Base-by-base conservation (phyloP, 2,797 vertebrate genomes). In the Brotogeris chrysoptera region DNA sequence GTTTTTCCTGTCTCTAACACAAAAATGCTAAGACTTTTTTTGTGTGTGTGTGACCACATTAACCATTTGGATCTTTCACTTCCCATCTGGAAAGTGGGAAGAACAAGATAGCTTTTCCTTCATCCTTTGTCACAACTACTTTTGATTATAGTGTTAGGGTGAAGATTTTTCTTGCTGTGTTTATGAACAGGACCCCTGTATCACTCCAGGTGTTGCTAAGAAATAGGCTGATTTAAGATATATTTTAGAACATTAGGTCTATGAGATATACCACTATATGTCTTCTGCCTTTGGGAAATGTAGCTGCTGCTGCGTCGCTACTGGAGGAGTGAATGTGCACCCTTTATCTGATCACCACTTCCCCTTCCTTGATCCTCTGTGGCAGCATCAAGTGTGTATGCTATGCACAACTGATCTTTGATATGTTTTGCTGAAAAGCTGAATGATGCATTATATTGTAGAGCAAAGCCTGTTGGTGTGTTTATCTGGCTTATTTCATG, bases 401-500 rank as follows among this genome's bases (percentile, higher is more conserved):
- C 52, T 43, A 2, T 19, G 61, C 57, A 7, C 47, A 70, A 76
- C 71, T 87, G 64, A 66, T 60, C 73, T 30, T 65, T 84, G 69
- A 30, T n/a, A 21, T 3, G 43, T 77, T 69, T 55, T 91, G 36
- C 15, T 66, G 80, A 76, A 91, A 91, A 49, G 73, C 87, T 92
- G 92, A 73, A 20, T 53, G 88, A 84, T 88, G 47, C 80, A 30
- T 90, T 81, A 5, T 20, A 52, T n/a, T 70, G 80, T 82, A 90
- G 73, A 84, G 52, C n/a, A 82, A 61, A 96, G 69, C 30, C 1
- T 9, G 70, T 80, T 68, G 88, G 82, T 6, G 3, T 88, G 88
- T 93, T 94, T 94, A 79, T 91, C 91, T 84, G 82, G 30, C 28
- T 91, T 92, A 53, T 74, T 91, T 81, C 39, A 14, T 55, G 65